Base-by-base conservation (phyloP, 2,797 vertebrate species). In the Brachymystax lenok region DNA sequence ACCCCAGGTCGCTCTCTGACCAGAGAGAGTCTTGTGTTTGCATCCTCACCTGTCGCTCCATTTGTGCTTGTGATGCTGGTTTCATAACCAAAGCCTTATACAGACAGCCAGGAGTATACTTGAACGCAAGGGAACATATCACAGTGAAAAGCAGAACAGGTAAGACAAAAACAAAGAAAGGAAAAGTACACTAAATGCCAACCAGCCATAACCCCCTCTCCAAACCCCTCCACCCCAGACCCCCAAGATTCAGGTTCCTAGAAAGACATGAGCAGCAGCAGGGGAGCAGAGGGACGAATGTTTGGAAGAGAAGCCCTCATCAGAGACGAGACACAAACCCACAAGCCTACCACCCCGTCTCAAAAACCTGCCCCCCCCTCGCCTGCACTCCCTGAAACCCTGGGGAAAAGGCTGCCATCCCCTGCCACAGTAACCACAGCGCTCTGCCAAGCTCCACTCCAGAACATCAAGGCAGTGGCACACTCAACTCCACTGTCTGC, bases 191-290 rank as follows among this genome's bases (percentile, higher is more conserved):
- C 64, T 77, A 46, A 77, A 79, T 71, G 78, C 79, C 73, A 78
- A 28, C 27, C 64, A 33, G 76, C 83, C 73, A n/a, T 51, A 1
- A 81, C 54, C 51, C 61, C 50, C 19, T 30, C 21, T 5, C 19
- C 19, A 46, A 56, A 24, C 46, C 72, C 27, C 56, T 8, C 21
- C 69, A 56, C 74, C 56, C 73, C 72, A 78, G 73, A 71, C 76
- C 78, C 73, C 79, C 4, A 16, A 82, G 80, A 85, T 90, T 90
- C 81, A 84, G 85, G 87, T 94, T 94, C 92, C 89, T 94, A 92
- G 93, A 94, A 93, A 93, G 93, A 79, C 73, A 78, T 74, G 21
- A 82, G 75, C 84, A 84, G 79, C 82, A 75, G 51, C 71, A 79
- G 74, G 84, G 77, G 78, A 88, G 77, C 78, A 64, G 84, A 81